Base-by-base conservation (phyloP, 2,113 vertebrate species). In the Panthera leo region DNA sequence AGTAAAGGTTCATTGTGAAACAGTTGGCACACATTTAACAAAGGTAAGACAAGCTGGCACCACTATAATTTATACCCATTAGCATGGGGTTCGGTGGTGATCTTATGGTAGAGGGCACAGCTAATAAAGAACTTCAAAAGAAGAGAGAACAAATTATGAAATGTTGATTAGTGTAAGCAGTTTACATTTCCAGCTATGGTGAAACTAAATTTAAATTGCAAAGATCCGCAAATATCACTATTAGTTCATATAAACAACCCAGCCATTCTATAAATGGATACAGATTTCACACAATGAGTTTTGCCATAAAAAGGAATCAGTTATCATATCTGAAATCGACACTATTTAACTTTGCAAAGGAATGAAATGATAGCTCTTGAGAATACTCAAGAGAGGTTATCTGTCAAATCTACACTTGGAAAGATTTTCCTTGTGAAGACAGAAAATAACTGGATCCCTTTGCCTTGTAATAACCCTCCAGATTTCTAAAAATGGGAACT, bases 1-100 rank as follows among this genome's bases (percentile, higher is more conserved):
- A 98, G 98, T 97, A 51, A 98, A 98, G 76, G 51, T 87, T 98
- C 95, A 68, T 95, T 97, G 95, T 96, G 97, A 97, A 98, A 98
- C 80, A 84, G 85, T 95, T 98, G 97, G 95, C 98, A 98, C 85
- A 92, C 29, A 67, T 89, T 63, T 96, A 98, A 93, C 0, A 1
- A 98, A 95, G 48, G 70, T n/a, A 15, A 97, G 97, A 98, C 98
- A 98, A 97, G 90, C 97, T 97, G 98, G 98, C 89, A 13, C 98
- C 98, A 83, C 91, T 75, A 4, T 97, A 98, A 98, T 97, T 98
- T 97, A 96, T n/a, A 94, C 95, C 97, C 65, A 85, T 67, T 98
- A 98, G 97, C 89, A 92, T 36, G 25, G 83, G 48, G 79, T 39
- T 98, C 88, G 45, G 14, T 53, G 45, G 94, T 76, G 95, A 96